Conservation (phyloP, 2,797 vertebrate species). For the Balearica regulorum region DNA sequence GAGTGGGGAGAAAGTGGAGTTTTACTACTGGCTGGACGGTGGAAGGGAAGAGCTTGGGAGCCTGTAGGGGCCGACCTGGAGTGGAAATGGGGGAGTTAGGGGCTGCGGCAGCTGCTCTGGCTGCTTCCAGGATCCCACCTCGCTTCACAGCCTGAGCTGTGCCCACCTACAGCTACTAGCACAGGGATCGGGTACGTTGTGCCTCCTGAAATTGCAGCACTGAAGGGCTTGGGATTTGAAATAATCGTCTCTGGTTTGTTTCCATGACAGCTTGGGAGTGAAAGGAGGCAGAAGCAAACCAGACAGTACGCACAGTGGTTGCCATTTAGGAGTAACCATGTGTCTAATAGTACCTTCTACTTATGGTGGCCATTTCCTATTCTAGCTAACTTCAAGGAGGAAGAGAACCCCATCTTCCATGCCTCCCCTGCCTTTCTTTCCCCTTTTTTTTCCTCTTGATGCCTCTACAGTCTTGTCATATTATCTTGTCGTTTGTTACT, state of each 20-base stretch:
- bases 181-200: accelerated
- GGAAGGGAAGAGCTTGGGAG: not conserved
- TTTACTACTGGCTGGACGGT: not conserved
- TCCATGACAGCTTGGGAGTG: not conserved
- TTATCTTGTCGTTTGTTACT: not conserved
- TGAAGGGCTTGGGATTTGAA: not conserved
- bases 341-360: not conserved
- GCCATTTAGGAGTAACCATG: not conserved
- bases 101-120: not conserved
- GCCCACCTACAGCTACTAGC: not conserved
- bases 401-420: not conserved
- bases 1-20: not conserved
- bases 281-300: not conserved
- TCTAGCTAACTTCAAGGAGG: not conserved
- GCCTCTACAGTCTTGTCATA: not conserved
- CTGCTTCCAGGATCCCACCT: not conserved
- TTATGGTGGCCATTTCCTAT: not conserved
- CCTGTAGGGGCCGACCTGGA: not conserved
- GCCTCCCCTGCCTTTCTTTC: not conserved
- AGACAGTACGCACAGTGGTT: not conserved
- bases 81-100: not conserved
- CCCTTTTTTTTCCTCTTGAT: not conserved
- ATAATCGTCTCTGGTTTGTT: not conserved
- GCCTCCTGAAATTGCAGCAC: not conserved
- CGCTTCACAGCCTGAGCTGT: not conserved